Evolutionary conservation across 2,797 vertebrate species (phyloP), one percentile per base, ranked within the genome.

Genomic region (Sebastes goodei): DNA sequence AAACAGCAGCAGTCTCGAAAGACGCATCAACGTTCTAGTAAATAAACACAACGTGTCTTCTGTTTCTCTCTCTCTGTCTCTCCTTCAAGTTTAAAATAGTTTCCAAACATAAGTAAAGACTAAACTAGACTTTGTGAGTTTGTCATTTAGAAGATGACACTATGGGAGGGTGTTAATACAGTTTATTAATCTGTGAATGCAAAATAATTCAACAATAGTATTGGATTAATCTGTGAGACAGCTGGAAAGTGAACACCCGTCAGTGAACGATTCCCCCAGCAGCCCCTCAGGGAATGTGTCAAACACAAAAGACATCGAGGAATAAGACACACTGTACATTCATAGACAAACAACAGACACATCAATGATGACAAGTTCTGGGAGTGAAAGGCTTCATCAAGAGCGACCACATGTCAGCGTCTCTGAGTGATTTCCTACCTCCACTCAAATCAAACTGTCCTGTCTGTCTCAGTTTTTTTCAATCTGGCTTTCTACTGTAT

Each of bases 281-380:
- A 63, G 56, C 55, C 73, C 71, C 79, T 76, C 14, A 3, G 72
- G 71, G 66, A 64, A 69, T 11, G 46, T 52, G 59, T 57, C 15
- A 2, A 42, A 71, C 65, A 77, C 62, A 86, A 83, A 80, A 77
- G 76, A n/a, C 77, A 14, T 0, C 1, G 35, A 67, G 70, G 60
- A 71, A 72, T 72, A 57, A 75, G 29, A 30, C 63, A 12, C 23
- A 17, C 9, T 20, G 64, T 53, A 29, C 20, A 66, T 78, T 78
- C 59, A 63, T 1, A 35, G 42, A 76, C 64, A 38, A 62, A 80
- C 69, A 82, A 82, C 74, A 64, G 70, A 42, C 66, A 8, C 77
- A 46, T 86, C 81, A 80, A 25, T 64, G 64, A 30, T 75, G 70
- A 83, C 70, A 83, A 53, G 61, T 68, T 60, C 59, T 32, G 38